A percentile compares a stretch with the other conserved stretches of the same genome.
phyloP scores from a whole-genome alignment of 2,888 invertebrate genomes.

The Agrochola macilenta region DNA sequence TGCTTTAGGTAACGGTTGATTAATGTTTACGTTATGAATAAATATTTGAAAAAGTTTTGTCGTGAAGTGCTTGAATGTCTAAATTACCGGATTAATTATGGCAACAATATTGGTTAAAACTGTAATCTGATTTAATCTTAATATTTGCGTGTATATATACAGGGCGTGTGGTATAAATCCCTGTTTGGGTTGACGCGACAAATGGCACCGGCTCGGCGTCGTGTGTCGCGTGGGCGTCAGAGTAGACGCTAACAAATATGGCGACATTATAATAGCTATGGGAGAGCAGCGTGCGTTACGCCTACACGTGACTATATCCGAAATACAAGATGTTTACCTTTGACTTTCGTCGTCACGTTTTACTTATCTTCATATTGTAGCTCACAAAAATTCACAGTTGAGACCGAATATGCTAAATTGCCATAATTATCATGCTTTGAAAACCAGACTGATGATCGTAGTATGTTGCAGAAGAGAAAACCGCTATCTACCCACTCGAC shows the following conservation, averaged over 20 bases:
- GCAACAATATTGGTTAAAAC: constrained; percentile 8
- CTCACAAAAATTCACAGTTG: background rate
- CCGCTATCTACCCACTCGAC: too few relatives aligned
- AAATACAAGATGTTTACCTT: background rate
- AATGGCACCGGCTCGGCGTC: constrained; percentile 47
- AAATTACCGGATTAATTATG: constrained; percentile 10
- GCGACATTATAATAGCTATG: constrained; percentile 39
- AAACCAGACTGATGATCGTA: background rate
- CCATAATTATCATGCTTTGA: too few relatives aligned
- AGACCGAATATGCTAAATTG: background rate
- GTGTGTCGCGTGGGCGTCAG: constrained; percentile 45
- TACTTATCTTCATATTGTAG: background rate
- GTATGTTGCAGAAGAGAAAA: background rate
- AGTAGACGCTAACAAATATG: constrained; percentile 53
- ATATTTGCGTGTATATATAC: constrained; percentile 6
- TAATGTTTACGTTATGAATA: constrained; percentile 64
- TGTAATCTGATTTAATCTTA: constrained; percentile 21
- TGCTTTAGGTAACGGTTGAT: constrained; percentile 62
- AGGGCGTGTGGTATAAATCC: constrained; percentile 44
- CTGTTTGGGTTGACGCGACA: constrained; percentile 41
- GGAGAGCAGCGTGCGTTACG: constrained; percentile 18
- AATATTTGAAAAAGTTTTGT: constrained; percentile 65
- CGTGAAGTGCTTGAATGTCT: constrained; percentile 24
- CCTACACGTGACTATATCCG: constrained; percentile 7
- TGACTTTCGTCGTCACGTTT: background rate